These are phyloP conservation scores for Ormyrus labotus DNA, from an alignment of 2,888 invertebrate genomes.

Conservation along the genomic window DNA sequence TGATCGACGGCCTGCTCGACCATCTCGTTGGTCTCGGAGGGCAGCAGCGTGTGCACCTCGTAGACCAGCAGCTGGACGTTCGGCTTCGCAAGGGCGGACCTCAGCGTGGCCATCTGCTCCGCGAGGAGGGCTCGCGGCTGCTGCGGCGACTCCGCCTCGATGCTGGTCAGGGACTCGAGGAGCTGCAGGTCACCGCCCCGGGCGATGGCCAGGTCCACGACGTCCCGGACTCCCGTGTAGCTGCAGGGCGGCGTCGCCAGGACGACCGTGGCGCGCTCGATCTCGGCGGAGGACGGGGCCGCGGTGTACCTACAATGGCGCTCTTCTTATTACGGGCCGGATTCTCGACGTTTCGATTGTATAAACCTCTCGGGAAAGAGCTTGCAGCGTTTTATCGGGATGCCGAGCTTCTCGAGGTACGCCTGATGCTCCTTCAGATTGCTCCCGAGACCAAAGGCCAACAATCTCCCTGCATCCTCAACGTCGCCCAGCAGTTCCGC, in stretches of 20 bases:
- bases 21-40: conserved; percentile 86
- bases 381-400: conserved; percentile 74
- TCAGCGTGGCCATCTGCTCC: conserved; percentile 86
- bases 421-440: conserved; percentile 80
- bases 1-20: conserved; percentile 82
- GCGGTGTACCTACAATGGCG: conserved; percentile 55
- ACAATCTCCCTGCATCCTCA: conserved; percentile 79
- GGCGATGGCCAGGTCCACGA: conserved; percentile 83
- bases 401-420: conserved; percentile 83
- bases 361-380: conserved; percentile 69
- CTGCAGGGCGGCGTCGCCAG: conserved; percentile 89
- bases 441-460: conserved; percentile 81
- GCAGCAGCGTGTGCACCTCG: conserved; percentile 87
- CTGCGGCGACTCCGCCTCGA: conserved; percentile 58
- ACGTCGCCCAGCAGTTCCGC: conserved; percentile 82
- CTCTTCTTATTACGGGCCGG: too few species aligned
- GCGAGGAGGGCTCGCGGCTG: conserved; percentile 78
- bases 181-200: conserved; percentile 87
- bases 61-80: conserved; percentile 89
- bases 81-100: conserved; percentile 86
- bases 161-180: conserved; percentile 80
- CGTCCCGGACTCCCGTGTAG: conserved; percentile 87
- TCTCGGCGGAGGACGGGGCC: conserved; percentile 66
- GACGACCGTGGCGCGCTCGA: conserved; percentile 81
- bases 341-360: neutral